Percentiles rank a stretch among this genome's conserved stretches.
Conservation (phyloP, 2,113 vertebrate species). For the Triplophysa dalaica region DNA sequence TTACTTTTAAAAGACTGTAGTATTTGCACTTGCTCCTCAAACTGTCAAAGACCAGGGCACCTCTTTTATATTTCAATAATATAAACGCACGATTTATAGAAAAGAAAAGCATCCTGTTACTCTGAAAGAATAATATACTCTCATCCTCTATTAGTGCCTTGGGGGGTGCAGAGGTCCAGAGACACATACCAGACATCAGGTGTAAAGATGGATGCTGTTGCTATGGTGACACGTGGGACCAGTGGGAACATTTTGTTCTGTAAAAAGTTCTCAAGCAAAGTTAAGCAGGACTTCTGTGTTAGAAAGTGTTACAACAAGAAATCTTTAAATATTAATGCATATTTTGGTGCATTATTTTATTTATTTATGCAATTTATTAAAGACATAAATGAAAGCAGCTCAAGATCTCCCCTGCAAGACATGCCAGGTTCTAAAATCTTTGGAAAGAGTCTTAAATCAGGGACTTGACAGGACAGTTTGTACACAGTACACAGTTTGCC, state of each 20-base stretch:
- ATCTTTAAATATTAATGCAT: not conserved
- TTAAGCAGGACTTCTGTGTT: not conserved
- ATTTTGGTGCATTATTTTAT: not conserved
- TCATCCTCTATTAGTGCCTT: conserved; percentile 10
- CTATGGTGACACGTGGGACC: conserved; percentile 47
- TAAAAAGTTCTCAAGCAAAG: conserved; percentile 35
- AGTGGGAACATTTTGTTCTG: conserved; percentile 37
- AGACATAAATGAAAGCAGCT: not conserved
- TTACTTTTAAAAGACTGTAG: no score
- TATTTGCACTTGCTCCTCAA: no score
- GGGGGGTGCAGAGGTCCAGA: conserved; percentile 35
- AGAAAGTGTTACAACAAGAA: not conserved
- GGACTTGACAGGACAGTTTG: no score
- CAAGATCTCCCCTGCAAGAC: not conserved
- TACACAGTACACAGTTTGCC: no score
- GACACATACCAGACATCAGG: conserved; percentile 45
- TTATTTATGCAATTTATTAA: not conserved
- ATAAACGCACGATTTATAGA: not conserved
- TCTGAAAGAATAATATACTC: not conserved
- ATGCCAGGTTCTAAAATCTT: not conserved
- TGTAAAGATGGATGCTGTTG: conserved; percentile 44
- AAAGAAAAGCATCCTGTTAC: not conserved
- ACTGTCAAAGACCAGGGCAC: no score
- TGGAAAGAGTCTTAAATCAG: no score
- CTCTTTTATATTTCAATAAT: not conserved